Conservation (phyloP, 64 coral and sea anemone genomes). For the Dendrophyllia cribrosa region DNA sequence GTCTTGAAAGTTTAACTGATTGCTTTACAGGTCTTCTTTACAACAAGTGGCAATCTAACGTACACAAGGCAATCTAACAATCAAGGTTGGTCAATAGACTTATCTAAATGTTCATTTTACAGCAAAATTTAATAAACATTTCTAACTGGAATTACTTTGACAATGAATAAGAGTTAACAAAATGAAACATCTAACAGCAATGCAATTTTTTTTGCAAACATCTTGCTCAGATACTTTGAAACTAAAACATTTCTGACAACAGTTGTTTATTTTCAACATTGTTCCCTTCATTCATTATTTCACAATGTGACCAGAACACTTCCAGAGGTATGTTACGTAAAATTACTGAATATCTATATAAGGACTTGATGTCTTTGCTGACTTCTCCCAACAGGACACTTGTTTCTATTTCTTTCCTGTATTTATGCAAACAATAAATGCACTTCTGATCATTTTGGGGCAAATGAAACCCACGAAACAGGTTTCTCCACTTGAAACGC, state of each 20-base stretch:
- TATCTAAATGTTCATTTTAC: slow-evolving; percentile 1
- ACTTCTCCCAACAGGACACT: slow-evolving; percentile 14
- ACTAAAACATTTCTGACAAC: not conserved
- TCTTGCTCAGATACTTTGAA: slow-evolving; percentile 1
- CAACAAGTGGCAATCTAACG: slow-evolving; percentile 3
- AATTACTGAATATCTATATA: slow-evolving; percentile 16
- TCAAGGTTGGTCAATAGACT: not conserved
- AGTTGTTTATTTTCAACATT: not conserved
- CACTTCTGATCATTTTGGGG: slow-evolving; percentile 49
- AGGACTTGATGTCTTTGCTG: no score
- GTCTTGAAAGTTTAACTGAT: no score
- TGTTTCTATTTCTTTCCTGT: slow-evolving; percentile 51
- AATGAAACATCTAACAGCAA: not conserved
- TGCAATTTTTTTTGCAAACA: not conserved
- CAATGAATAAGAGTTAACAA: slow-evolving; percentile 11
- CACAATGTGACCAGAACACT: slow-evolving; percentile 7
- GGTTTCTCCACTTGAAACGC: slow-evolving; percentile 65
- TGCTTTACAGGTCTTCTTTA: not conserved
- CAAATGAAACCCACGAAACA: slow-evolving; percentile 75
- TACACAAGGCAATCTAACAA: not conserved
- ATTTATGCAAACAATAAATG: slow-evolving; percentile 71
- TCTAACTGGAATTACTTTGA: not conserved
- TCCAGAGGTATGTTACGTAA: slow-evolving; percentile 44
- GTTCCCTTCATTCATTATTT: no score
- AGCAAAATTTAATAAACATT: not conserved